These are phyloP conservation scores for Gerosis bhagava DNA, from an alignment of 2,888 invertebrate species.

Conservation along the genomic window DNA sequence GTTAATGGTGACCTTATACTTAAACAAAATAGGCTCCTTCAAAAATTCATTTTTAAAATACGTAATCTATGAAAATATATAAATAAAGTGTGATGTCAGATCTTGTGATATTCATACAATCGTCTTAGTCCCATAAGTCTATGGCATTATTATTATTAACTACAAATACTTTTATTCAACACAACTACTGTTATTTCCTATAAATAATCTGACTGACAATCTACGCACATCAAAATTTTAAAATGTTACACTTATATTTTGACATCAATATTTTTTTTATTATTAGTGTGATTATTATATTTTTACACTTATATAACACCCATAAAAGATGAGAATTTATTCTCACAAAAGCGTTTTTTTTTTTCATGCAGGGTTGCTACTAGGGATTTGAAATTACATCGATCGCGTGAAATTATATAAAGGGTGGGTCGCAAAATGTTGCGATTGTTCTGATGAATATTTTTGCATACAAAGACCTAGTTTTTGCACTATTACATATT, in stretches of 20 bases:
- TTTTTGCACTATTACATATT: too few species aligned
- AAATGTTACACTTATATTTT: slow-evolving; percentile 3
- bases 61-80: too few species aligned
- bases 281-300: not conserved
- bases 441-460: too few species aligned
- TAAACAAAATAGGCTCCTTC: too few species aligned
- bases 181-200: too few species aligned
- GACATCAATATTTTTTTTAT: slow-evolving; percentile 6
- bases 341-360: slow-evolving; percentile 19
- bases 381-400: slow-evolving; percentile 7
- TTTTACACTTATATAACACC: not conserved
- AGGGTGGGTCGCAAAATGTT: too few species aligned
- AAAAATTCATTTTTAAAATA: too few species aligned
- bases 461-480: too few species aligned
- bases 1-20: too few species aligned
- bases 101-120: slow-evolving; percentile 2
- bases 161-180: too few species aligned
- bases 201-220: too few species aligned
- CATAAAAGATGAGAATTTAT: slow-evolving; percentile 1
- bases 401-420: not conserved
- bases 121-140: not conserved
- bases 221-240: slow-evolving; percentile 1
- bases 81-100: slow-evolving; percentile 19
- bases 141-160: too few species aligned
- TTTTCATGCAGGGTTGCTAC: slow-evolving; percentile 14